These are phyloP conservation scores for Cephus pulcher DNA, from an alignment of 2,888 invertebrate genomes.

Conservation along the genomic window DNA sequence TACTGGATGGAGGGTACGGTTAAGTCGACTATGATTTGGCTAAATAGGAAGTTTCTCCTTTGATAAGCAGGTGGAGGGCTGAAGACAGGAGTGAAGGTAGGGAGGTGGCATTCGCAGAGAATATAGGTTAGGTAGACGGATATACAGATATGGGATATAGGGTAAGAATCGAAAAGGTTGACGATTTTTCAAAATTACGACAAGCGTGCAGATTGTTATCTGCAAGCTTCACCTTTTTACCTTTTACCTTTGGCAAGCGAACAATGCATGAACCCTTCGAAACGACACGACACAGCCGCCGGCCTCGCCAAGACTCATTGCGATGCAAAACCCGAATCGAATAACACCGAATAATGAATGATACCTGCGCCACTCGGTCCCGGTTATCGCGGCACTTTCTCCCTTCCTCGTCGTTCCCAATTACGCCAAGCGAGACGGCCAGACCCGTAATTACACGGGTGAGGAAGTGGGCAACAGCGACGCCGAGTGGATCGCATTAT, in stretches of 20 bases:
- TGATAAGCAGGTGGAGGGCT: background rate
- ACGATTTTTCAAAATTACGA: background rate
- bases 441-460: slow-evolving; percentile 53
- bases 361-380: slow-evolving; percentile 12
- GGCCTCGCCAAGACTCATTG: background rate
- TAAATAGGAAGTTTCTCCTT: background rate
- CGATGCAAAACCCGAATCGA: background rate
- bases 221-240: too few species aligned
- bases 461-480: slow-evolving; percentile 35
- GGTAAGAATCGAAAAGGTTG: background rate
- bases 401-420: slow-evolving; percentile 42
- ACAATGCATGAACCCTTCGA: background rate
- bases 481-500: slow-evolving; percentile 24
- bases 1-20: too few species aligned
- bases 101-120: background rate
- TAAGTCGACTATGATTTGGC: background rate
- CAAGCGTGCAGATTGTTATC: background rate
- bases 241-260: background rate
- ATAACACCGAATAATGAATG: slow-evolving; percentile 38
- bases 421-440: slow-evolving; percentile 27
- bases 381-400: slow-evolving; percentile 40
- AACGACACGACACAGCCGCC: background rate
- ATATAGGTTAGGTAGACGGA: background rate
- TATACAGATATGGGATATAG: background rate
- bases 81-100: background rate